Evolutionary conservation across 1,140 invertebrate genomes (phyloP), one percentile per base, ranked within the genome.

Genomic region (Drosophila neocordata): DNA sequence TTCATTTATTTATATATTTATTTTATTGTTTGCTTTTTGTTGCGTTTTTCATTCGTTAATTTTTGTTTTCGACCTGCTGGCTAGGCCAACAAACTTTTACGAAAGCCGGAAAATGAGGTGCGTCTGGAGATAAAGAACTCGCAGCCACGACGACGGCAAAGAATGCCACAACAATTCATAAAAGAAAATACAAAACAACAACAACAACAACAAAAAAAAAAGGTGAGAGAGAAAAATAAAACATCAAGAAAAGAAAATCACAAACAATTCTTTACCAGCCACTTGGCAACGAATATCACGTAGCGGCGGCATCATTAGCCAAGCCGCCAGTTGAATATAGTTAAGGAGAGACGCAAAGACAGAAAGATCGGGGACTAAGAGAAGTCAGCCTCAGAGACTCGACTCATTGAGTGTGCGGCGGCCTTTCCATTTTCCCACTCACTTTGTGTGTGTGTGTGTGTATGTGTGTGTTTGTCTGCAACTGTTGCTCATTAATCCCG

Each of bases 361-460:
- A 55, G 58, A 63, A 56, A 31, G 27, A 31, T 44, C 58, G 44
- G 51, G 51, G 52, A 24, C 22, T 1, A 24, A 20, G 63, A 53
- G 34, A 22, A 53, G 48, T n/a, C 31, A 38, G 38, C 15, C 15
- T 67, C 15, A 24, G 18, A 24, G 18, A 31, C 71, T 79, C 67
- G 8, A 68, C 24, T 52, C 27, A 61, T 84, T 85, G 73, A 81
- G 69, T 72, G 78, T 44, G 41, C 15, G n/a, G 72, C 80, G 66
- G 82, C 82, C 82, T 85, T 85, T 85, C 82, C 82, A 85, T 85
- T 85, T 85, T 85, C 81, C 81, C 81, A 85, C 81, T 85, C 81
- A 85, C 81, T 87, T 85, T 85, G 77, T 58, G 18, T 22, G 31
- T 59, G 57, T 85, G 77, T 58, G 27, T 22, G 31, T 59, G 57